Conservation (phyloP, 2,113 vertebrate genomes). For the Pluvialis apricaria region DNA sequence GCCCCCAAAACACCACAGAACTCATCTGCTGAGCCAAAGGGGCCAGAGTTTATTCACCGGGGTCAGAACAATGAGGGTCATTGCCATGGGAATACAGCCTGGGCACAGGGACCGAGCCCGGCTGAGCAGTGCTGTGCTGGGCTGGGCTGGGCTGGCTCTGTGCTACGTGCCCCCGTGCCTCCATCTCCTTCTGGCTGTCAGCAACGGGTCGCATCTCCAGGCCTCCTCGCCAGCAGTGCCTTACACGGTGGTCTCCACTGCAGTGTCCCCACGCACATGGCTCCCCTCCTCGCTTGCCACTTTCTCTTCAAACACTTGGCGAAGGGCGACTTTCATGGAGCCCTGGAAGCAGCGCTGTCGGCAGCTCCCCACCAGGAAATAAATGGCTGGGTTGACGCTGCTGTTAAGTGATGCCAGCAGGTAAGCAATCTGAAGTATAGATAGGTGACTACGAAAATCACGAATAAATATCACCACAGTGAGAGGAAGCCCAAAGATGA, state of each 20-base stretch:
- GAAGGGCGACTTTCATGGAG: background rate
- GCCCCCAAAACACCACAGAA: background rate
- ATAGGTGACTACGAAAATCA: background rate
- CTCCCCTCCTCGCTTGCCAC: fast-evolving
- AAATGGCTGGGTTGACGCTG: background rate
- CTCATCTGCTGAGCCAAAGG: background rate
- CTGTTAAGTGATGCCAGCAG: background rate
- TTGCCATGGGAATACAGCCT: too few species aligned
- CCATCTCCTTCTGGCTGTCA: background rate
- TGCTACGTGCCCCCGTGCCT: fast-evolving
- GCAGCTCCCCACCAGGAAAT: background rate
- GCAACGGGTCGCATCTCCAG: background rate
- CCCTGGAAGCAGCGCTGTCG: background rate
- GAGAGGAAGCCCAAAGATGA: background rate
- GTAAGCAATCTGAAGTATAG: background rate
- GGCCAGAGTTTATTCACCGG: too few species aligned
- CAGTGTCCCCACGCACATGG: fast-evolving
- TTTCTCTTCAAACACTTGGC: background rate
- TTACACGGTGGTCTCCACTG: background rate
- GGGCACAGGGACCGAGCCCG: too few species aligned
- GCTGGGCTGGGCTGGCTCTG: too few species aligned
- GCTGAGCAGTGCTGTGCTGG: too few species aligned
- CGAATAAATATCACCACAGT: background rate
- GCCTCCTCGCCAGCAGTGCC: background rate
- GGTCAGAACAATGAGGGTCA: too few species aligned